Base-by-base conservation (phyloP, 1,140 invertebrate species). In the Nylanderia fulva region DNA sequence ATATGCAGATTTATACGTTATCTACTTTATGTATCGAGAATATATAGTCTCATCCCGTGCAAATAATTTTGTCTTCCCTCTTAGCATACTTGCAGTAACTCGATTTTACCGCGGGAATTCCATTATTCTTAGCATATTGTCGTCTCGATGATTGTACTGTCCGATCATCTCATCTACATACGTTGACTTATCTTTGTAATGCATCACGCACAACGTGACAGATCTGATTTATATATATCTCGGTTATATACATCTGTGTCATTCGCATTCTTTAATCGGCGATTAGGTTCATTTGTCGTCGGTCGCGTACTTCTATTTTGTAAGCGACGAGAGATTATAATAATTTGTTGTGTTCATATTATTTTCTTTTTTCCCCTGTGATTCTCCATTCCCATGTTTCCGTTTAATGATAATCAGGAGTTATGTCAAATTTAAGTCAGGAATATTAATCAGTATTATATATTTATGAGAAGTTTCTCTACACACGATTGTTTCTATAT, bases 311-410 rank as follows among this genome's bases (percentile, higher is more conserved):
- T 24, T 84, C 21, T 21, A 33, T 58, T 79, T 45, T 85, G 74
- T 85, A 66, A 79, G n/a, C 45, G 27, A 54, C 45, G 61, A 68
- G 21, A 56, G 45, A 66, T 85, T 77, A 85, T 79, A 75, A 84
- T 36, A 18, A 85, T 85, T 66, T 85, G 74, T 85, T 85, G 83
- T 79, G 83, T 85, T 85, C 61, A 85, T 9, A 66, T 45, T 63
- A 33, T 66, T 54, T 77, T 79, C 24, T 27, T 64, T 13, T 63
- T 33, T 76, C 61, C 45, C 1, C 1, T 48, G 15, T 48, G 36
- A 75, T 36, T 63, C n/a, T 58, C 13, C 42, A 11, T 29, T 61
- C 13, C 58, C 8, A 5, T 33, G 42, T 52, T 36, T 24, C 61
- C 7, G 18, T 61, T 61, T 45, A n/a, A 36, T 15, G 7, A 79